These are phyloP conservation scores for Ephialtes manifestator DNA, from an alignment of 2,888 invertebrate species.

Conservation along the genomic window DNA sequence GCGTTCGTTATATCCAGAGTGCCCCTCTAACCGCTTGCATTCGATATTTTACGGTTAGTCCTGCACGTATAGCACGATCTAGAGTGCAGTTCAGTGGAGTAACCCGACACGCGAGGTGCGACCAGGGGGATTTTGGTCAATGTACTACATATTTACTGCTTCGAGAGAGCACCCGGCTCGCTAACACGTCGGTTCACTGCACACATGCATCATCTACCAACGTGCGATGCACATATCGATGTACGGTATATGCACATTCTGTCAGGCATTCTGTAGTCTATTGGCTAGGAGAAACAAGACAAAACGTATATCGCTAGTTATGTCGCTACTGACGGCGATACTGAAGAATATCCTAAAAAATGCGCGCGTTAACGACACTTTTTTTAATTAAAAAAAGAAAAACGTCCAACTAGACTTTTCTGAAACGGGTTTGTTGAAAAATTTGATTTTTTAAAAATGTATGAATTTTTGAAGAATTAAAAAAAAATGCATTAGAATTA, in stretches of 20 bases:
- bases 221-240: neutral
- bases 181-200: slow-evolving; percentile 49
- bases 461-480: no score
- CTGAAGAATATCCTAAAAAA: neutral
- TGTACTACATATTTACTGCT: slow-evolving; percentile 66
- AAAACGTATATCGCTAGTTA: neutral
- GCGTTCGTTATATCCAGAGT: slow-evolving; percentile 66
- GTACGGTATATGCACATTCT: neutral
- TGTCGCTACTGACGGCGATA: neutral
- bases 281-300: neutral
- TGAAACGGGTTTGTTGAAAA: no score
- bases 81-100: slow-evolving; percentile 67
- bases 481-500: no score
- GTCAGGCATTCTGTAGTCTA: neutral
- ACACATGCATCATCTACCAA: slow-evolving; percentile 53
- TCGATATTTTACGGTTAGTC: slow-evolving; percentile 65
- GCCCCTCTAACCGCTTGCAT: slow-evolving; percentile 64
- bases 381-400: no score
- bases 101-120: slow-evolving; percentile 79
- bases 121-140: slow-evolving; percentile 75
- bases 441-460: no score
- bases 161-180: slow-evolving; percentile 43
- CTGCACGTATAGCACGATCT: slow-evolving; percentile 31
- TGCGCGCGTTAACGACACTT: neutral
- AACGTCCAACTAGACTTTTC: no score